Evolutionary conservation across 2,113 vertebrate species (phyloP).

Genomic region (Hemiprocne comata): DNA sequence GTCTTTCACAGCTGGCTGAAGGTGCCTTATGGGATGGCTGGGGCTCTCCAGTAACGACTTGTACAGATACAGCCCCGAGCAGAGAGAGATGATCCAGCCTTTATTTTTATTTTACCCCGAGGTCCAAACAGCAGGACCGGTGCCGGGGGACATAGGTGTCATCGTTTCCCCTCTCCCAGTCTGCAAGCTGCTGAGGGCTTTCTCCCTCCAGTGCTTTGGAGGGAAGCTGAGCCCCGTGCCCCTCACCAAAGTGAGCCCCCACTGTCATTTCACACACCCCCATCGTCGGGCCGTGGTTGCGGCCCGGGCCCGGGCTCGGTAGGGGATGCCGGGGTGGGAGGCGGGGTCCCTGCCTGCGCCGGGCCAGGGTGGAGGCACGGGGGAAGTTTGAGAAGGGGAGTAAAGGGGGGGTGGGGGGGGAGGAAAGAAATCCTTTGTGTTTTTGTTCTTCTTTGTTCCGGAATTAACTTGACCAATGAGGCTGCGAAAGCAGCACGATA

Average conservation of each 20-base stretch:
- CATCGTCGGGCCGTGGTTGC: neutral
- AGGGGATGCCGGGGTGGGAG: neutral
- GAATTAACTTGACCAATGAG: constrained; percentile 37
- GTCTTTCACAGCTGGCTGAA: neutral
- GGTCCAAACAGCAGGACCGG: neutral
- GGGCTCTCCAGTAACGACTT: neutral
- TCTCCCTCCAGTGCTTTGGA: neutral
- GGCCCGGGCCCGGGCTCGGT: neutral
- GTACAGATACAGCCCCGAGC: neutral
- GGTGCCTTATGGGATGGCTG: neutral
- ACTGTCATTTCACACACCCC: neutral
- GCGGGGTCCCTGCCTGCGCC: neutral
- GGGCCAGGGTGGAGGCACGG: neutral
- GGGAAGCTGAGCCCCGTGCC: neutral
- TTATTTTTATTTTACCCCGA: neutral
- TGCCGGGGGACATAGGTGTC: neutral
- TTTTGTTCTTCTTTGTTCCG: constrained; percentile 52
- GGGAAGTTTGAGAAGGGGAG: neutral
- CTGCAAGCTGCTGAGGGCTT: neutral
- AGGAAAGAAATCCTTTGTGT: neutral
- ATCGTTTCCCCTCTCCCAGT: neutral
- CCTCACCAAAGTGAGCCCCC: neutral
- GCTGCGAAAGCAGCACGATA: neutral
- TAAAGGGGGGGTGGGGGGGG: neutral
- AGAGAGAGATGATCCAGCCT: neutral